Base-by-base conservation (phyloP, 2,797 vertebrate genomes). In the Enteromius mattozi region DNA sequence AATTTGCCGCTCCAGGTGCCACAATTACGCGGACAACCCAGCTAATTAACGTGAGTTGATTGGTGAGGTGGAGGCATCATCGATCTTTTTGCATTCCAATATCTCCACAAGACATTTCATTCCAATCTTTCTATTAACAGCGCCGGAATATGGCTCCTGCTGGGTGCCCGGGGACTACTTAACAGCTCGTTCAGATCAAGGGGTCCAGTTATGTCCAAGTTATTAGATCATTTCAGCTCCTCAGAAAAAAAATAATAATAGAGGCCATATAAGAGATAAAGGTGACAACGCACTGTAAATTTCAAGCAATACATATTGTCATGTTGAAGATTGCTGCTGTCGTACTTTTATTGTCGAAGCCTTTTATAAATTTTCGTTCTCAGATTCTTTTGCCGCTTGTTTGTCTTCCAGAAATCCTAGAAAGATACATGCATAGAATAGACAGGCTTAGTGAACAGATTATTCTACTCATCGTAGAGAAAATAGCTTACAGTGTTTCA, bases 1-100 rank as follows among this genome's bases (percentile, higher is more conserved):
- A 96, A 96, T 97, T 96, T 96, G 91, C 91, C 93, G 92, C 92
- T 94, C 33, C 92, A 93, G 91, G 93, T 92, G 93, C 91, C 92
- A 94, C 94, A 96, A 96, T 96, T 96, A 95, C 93, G 93, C 92
- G 95, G 96, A 95, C 96, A 97, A 97, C 93, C 94, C 93, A 94
- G 94, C 96, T 96, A 98, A 97, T 98, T 98, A 98, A 97, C 96
- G 93, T 90, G 91, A 91, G 89, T 94, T 97, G 96, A 97, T 97
- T 96, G 96, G 95, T 96, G 93, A 95, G 92, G 90, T 94, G 93
- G 92, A 91, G 78, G 93, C 92, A 95, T 95, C 95, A 98, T 99
- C 95, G 97, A 98, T 98, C 94, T 96, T 94, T 88, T 93, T 95
- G 93, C 95, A 95, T 97, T 96, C 95, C 96, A 96, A 96, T 97